Base-by-base conservation (phyloP, 2,113 vertebrate genomes). In the Megaceryle torquata region DNA sequence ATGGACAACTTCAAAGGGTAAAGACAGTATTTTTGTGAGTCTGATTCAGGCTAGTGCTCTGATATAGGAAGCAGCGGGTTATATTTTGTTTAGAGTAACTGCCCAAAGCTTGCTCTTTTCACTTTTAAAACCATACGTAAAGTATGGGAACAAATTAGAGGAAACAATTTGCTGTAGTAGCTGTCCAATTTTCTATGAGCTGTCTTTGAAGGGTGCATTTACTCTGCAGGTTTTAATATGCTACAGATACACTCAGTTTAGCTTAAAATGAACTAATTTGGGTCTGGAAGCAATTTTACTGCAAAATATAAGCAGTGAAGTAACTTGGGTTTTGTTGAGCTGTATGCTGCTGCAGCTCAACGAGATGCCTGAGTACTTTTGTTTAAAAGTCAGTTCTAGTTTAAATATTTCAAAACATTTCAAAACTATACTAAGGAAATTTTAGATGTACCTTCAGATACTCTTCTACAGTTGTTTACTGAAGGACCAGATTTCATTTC, bases 1-100 rank as follows among this genome's bases (percentile, higher is more conserved):
- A 59, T 95, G 95, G 89, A 88, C 51, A 92, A 15, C 90, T 85
- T 88, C 86, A 95, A 94, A 93, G 7, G 89, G 89, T 96, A 96
- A 97, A 88, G 65, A 54, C 11, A 0, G 5, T 86, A 20, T 59
- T 92, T 91, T 87, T 94, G n/a, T 94, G n/a, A 56, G 39, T 43
- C 29, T 68, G 1, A 87, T 80, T 88, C 20, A 46, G 16, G 18
- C 51, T 83, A 44, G 24, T 2, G 0, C n/a, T 82, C 37, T 57
- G 22, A 59, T 50, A 61, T 2, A 81, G 19, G 33, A 91, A 77
- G 39, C 5, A 48, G 12, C 33, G 29, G 9, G 1, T 76, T 75
- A 64, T 65, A 17, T 41, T 84, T 92, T 75, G 9, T 78, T 82
- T 87, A 68, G 50, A 13, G 60, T 53, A 82, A 54, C 44, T 70